Evolutionary conservation across 2,888 invertebrate species (phyloP).

Genomic region (Scaptomyza polygonia): DNA sequence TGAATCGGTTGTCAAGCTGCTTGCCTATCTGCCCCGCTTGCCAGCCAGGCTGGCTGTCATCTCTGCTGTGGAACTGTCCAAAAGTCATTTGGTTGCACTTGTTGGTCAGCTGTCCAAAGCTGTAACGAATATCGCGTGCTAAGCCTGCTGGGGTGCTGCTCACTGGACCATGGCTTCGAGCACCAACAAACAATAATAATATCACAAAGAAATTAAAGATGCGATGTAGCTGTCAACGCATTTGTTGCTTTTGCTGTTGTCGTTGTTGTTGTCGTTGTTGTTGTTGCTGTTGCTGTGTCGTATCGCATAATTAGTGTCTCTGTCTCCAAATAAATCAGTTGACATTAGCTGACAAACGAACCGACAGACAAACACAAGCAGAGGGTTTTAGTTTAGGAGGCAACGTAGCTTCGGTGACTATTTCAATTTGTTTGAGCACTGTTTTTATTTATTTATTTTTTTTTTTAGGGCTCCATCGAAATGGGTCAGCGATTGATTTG

Average conservation of each 20-base stretch:
- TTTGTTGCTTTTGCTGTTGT: constrained; percentile 54
- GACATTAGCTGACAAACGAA: constrained; percentile 44
- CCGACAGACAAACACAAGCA: constrained; percentile 3
- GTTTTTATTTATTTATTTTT: constrained; percentile 11
- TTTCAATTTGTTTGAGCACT: constrained; percentile 39
- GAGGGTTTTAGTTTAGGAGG: constrained; percentile 13
- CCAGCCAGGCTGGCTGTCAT: constrained; percentile 39
- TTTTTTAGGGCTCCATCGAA: constrained; percentile 18
- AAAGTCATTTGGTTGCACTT: constrained; percentile 61
- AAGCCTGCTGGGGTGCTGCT: constrained; percentile 43
- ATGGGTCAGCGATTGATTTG: constrained; percentile 53
- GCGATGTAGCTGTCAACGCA: constrained; percentile 70
- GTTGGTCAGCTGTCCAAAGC: constrained; percentile 51
- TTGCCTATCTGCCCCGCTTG: constrained; percentile 19
- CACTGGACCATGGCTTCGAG: constrained; percentile 71
- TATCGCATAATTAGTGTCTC: constrained; percentile 74
- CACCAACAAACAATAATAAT: constrained; percentile 60
- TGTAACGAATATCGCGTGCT: constrained; percentile 71
- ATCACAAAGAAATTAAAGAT: constrained; percentile 71
- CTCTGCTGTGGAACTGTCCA: constrained; percentile 38
- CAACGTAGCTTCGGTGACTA: constrained; percentile 35
- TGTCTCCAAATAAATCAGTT: constrained; percentile 71
- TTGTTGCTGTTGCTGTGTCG: constrained; percentile 56
- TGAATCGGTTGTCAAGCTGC: constrained; percentile 67
- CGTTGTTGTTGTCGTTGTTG: too few species aligned